These are phyloP conservation scores for Anableps anableps DNA, from an alignment of 2,797 vertebrate genomes.

Conservation along the genomic window DNA sequence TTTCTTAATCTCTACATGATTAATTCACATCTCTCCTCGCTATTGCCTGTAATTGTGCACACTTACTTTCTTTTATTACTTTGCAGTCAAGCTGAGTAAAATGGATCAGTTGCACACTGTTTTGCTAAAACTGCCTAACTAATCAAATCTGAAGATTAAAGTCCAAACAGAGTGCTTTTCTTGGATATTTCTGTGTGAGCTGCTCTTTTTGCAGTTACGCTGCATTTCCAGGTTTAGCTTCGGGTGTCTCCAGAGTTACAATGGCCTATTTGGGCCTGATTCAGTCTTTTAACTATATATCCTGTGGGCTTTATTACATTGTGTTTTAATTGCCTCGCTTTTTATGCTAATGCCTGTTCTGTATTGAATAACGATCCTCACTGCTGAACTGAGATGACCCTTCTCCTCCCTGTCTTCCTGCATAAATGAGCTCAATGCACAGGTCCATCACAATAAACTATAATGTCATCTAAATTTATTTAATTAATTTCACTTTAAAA, in stretches of 20 bases:
- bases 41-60: not conserved
- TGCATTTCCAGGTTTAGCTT: not conserved
- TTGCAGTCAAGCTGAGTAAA: conserved; percentile 14
- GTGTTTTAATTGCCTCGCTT: not conserved
- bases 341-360: conserved; percentile 4
- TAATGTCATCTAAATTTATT: not conserved
- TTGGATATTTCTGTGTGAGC: conserved; percentile 9
- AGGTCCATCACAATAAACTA: not conserved
- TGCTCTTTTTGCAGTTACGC: not conserved
- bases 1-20: not conserved
- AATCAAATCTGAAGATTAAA: conserved; percentile 15
- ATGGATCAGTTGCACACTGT: conserved; percentile 6
- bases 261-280: conserved; percentile 3
- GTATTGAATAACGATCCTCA: not conserved
- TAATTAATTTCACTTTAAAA: not conserved
- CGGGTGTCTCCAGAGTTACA: conserved; percentile 7
- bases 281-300: not conserved
- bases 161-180: conserved; percentile 16
- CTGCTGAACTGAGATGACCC: conserved; percentile 5
- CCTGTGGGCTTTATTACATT: not conserved
- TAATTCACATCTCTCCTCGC: not conserved
- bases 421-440: not conserved
- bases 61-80: conserved; percentile 11
- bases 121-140: not conserved
- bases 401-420: conserved; percentile 11